These are phyloP conservation scores for Brotogeris chrysoptera DNA, from an alignment of 2,797 vertebrate genomes.

Conservation along the genomic window DNA sequence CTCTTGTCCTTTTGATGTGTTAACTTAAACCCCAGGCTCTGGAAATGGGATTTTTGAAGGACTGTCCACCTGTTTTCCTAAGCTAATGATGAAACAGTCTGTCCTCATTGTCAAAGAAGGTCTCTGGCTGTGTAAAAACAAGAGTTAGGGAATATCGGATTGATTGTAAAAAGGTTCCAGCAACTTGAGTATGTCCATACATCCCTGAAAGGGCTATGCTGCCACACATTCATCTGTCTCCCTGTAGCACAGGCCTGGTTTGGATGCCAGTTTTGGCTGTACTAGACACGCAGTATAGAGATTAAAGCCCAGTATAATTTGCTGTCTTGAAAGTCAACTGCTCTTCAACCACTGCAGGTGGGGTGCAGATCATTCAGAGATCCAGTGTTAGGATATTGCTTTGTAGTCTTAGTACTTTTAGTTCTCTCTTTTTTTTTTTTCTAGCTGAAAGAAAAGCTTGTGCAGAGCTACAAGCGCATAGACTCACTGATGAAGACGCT, in stretches of 20 bases:
- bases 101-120: neutral
- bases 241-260: neutral
- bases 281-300: neutral
- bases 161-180: neutral
- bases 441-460: slow-evolving; percentile 72
- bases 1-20: neutral
- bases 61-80: neutral
- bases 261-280: neutral
- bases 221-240: neutral
- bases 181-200: neutral
- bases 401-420: neutral
- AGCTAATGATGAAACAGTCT: neutral
- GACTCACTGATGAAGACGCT: slow-evolving; percentile 35
- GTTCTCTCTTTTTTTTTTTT: neutral
- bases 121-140: neutral
- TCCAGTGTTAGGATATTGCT: neutral
- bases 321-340: neutral
- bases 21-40: neutral
- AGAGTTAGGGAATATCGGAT: neutral
- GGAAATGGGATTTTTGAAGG: neutral
- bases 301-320: neutral
- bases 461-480: neutral
- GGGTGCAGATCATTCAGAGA: neutral
- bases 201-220: neutral
- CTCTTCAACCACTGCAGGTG: neutral